Conservation (phyloP, 1,140 invertebrate genomes). For the Brachionus paranguensis region DNA sequence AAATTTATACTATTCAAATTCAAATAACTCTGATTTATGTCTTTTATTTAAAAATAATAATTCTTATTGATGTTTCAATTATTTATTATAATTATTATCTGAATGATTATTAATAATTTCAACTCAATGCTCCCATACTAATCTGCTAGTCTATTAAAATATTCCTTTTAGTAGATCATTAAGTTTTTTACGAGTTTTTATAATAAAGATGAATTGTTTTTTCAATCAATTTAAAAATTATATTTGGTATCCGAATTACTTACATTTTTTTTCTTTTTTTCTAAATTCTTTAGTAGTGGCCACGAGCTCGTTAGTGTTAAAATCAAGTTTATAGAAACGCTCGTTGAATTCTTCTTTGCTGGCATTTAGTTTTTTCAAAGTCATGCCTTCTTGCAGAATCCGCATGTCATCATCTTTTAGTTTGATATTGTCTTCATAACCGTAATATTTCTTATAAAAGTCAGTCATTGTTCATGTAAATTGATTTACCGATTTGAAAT, state of each 20-base stretch:
- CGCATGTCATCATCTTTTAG: slow-evolving; percentile 22
- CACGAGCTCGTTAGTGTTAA: background rate
- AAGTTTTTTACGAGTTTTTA: too few relatives aligned
- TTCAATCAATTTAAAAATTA: too few relatives aligned
- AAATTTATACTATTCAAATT: too few relatives aligned
- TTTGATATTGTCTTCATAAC: slow-evolving; percentile 35
- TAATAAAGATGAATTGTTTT: too few relatives aligned
- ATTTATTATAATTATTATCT: too few relatives aligned
- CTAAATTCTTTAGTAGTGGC: slow-evolving; percentile 35
- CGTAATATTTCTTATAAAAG: slow-evolving; percentile 39
- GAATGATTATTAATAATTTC: too few relatives aligned
- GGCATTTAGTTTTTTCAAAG: slow-evolving; percentile 3
- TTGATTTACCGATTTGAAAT: background rate
- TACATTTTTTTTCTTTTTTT: slow-evolving; percentile 36
- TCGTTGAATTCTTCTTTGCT: slow-evolving; percentile 32
- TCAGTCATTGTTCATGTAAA: background rate
- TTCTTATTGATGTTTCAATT: too few relatives aligned
- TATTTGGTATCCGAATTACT: background rate
- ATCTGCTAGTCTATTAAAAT: too few relatives aligned
- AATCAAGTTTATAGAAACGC: slow-evolving; percentile 14
- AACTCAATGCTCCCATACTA: too few relatives aligned
- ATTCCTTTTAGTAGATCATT: too few relatives aligned
- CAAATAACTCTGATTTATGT: too few relatives aligned
- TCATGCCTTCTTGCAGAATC: slow-evolving; percentile 5
- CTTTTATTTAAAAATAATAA: too few relatives aligned